Base-by-base conservation (phyloP, 2,113 vertebrate species). In the Chunga burmeisteri region DNA sequence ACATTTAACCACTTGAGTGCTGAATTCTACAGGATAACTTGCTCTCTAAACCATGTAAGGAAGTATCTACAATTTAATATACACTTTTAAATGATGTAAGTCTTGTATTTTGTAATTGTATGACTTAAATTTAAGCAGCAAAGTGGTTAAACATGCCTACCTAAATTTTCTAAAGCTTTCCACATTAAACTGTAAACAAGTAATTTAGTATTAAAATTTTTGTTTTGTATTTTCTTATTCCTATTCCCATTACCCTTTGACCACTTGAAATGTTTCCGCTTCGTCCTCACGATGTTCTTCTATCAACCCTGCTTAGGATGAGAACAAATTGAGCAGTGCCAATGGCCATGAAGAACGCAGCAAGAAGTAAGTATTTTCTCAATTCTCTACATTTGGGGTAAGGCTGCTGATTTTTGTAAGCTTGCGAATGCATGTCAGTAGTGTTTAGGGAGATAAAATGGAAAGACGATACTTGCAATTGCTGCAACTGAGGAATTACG, bases 221-320 rank as follows among this genome's bases (percentile, higher is more conserved):
- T 98, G 97, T 98, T 97, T 98, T 99, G 96, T 99, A 99, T 99
- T 99, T 99, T 99, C 98, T 99, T 99, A 98, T 99, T 99, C 99
- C 98, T 98, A 95, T 98, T 97, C 98, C 98, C 98, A 98, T 99
- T 99, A 98, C 99, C 99, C 98, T 98, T 99, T 99, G 99, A 99
- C 99, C 98, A 99, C 99, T 99, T 99, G 99, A 99, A 99, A 98
- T 99, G 98, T 99, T 99, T 99, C 99, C 99, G 97, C 99, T 99
- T 98, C 98, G 98, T 98, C 99, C 98, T 99, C 98, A 99, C 98
- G 99, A 99, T 99, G 98, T 99, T 99, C 99, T 99, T 99, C 99
- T 99, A 98, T 99, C 98, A 98, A 99, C 99, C 98, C 98, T 99
- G 99, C 99, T 99, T 99, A 99, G 99, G 99, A 99, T 98, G 99